Evolutionary conservation across 2,113 vertebrate species (phyloP), one percentile per base, ranked within the genome.

Genomic region (Lathamus discolor): DNA sequence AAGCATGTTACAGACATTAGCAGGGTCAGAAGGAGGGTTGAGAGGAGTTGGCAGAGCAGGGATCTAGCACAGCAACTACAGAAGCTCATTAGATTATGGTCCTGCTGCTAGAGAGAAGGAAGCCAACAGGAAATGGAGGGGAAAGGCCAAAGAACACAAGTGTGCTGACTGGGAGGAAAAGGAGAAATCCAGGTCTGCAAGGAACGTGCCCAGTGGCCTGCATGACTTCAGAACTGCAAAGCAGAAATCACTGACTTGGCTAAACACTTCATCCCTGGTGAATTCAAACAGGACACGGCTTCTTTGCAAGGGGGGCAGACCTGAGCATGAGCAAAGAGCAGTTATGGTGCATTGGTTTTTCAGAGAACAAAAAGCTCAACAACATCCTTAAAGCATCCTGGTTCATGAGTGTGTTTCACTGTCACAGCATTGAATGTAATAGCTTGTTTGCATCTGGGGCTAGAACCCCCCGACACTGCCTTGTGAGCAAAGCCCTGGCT

Each of bases 91-190:
- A 87, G 77, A 43, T 64, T 39, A 23, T 35, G 63, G 43, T 44
- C 27, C n/a, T 84, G 57, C 59, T 90, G 52, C 44, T 86, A 2
- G 37, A 54, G 59, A 94, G 87, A 37, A 92, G 73, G 89, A 55
- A 84, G 57, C 83, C 94, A 93, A 77, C 33, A 87, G 75, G 54
- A 95, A 95, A 48, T 43, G 11, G 44, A 33, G 78, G 49, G 74
- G 75, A 69, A 95, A 88, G 49, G 95, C 87, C 91, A 94, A 87
- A 75, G 76, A 66, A 73, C 23, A 92, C 90, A 92, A 27, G 49
- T 28, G 17, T 13, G 52, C 52, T 81, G 62, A 17, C 64, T 68
- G 68, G 41, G 49, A 88, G 75, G 84, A 92, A 95, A 62, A 90
- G 74, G 63, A 95, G 59, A 76, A 80, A 46, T 57, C 1, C 33